Evolutionary conservation across 2,888 invertebrate species (phyloP).

Genomic region (Entomobrya multifasciata): DNA sequence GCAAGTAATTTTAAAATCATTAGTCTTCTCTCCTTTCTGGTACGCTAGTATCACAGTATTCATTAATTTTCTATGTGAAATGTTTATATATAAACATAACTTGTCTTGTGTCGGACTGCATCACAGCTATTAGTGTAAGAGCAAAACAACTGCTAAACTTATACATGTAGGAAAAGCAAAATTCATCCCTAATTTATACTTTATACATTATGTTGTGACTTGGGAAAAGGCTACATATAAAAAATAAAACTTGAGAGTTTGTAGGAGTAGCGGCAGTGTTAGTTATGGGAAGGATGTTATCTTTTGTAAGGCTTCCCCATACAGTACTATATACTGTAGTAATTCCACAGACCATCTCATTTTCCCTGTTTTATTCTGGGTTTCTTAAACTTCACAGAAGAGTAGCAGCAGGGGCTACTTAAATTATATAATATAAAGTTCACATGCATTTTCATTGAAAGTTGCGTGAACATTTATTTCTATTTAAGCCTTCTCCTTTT

Average conservation of each 20-base stretch:
- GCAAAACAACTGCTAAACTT: background rate
- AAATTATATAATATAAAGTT: slow-evolving; percentile 14
- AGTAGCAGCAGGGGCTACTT: background rate
- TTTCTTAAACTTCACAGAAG: background rate
- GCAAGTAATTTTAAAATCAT: slow-evolving; percentile 71
- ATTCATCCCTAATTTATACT: slow-evolving; percentile 33
- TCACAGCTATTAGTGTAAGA: too few species aligned
- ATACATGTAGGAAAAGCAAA: slow-evolving; percentile 1
- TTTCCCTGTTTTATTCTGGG: slow-evolving; percentile 39
- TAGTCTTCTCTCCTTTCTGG: slow-evolving; percentile 51
- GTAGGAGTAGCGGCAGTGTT: slow-evolving; percentile 27
- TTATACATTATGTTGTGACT: background rate
- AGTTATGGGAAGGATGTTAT: slow-evolving; percentile 21
- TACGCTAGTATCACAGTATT: background rate
- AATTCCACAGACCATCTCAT: slow-evolving; percentile 62
- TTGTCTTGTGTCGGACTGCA: background rate
- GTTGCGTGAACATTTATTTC: background rate
- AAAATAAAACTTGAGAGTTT: slow-evolving; percentile 40
- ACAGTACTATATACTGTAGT: slow-evolving; percentile 24
- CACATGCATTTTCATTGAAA: background rate
- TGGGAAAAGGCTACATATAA: slow-evolving; percentile 40
- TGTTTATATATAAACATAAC: slow-evolving; percentile 7
- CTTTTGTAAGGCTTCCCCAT: slow-evolving; percentile 37
- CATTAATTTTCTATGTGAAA: slow-evolving; percentile 1
- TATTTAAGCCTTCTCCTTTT: too few species aligned